These are phyloP conservation scores for Drosophila mayaguana DNA, from an alignment of 2,888 invertebrate genomes.

Conservation along the genomic window DNA sequence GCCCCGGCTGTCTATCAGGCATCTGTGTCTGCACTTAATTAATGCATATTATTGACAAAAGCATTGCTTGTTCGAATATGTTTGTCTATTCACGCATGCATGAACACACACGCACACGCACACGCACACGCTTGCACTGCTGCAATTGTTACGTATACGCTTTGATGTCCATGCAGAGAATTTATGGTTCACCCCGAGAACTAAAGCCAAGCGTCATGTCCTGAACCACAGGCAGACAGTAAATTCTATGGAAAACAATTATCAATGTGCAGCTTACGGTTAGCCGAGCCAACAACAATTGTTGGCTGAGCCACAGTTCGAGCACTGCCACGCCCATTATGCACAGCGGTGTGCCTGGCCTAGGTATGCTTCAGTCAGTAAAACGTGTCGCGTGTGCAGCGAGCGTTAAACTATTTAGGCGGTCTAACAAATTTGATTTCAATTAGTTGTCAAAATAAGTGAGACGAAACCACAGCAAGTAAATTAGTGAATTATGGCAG, in stretches of 20 bases:
- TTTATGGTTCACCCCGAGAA: slow-evolving; percentile 65
- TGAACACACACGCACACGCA: slow-evolving; percentile 30
- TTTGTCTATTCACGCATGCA: slow-evolving; percentile 70
- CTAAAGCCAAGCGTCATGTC: slow-evolving; percentile 56
- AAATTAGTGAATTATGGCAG: slow-evolving; percentile 43
- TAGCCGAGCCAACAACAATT: slow-evolving; percentile 30
- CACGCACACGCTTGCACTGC: slow-evolving; percentile 10
- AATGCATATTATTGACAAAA: slow-evolving; percentile 77
- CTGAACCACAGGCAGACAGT: slow-evolving; percentile 51
- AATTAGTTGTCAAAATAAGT: slow-evolving; percentile 70
- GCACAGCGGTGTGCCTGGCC: slow-evolving; percentile 25
- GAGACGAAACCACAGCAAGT: slow-evolving; percentile 58
- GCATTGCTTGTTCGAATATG: slow-evolving; percentile 61
- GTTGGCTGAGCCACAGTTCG: not conserved
- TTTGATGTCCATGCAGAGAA: slow-evolving; percentile 61
- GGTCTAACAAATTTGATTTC: slow-evolving; percentile 67
- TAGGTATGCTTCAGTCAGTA: not conserved
- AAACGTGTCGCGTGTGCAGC: slow-evolving; percentile 40
- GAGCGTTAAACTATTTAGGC: slow-evolving; percentile 68
- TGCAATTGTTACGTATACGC: slow-evolving; percentile 62
- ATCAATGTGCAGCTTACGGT: slow-evolving; percentile 51
- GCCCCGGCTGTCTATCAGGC: slow-evolving; percentile 29
- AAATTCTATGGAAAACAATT: slow-evolving; percentile 73
- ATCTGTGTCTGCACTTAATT: slow-evolving; percentile 73
- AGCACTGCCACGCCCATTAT: not conserved